Evolutionary conservation across 2,888 invertebrate species (phyloP).

Genomic region (Dione juno): DNA sequence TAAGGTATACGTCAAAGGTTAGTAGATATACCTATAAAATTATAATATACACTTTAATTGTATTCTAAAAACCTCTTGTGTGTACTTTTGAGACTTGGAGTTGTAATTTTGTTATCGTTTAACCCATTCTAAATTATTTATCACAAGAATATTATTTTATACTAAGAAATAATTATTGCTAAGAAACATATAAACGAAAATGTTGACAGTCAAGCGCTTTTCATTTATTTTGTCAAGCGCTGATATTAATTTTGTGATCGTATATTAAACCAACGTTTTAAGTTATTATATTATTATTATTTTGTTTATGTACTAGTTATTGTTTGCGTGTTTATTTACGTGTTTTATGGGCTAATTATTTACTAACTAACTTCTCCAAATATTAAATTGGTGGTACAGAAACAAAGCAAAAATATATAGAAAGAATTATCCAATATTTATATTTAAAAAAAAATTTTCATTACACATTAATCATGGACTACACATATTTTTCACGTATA

Average conservation of each 20-base stretch:
- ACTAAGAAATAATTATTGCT: conserved; percentile 15
- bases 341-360: no score
- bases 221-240: conserved; percentile 21
- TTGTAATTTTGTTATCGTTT: neutral
- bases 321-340: neutral
- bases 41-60: neutral
- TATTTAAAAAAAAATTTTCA: no score
- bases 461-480: no score
- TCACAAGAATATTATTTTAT: conserved; percentile 8
- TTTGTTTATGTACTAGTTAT: neutral
- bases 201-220: conserved; percentile 14
- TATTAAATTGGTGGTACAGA: no score
- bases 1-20: neutral
- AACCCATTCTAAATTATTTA: conserved; percentile 13
- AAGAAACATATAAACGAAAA: conserved; percentile 12
- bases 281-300: neutral
- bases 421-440: no score
- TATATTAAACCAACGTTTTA: conserved; percentile 1
- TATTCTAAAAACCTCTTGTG: neutral
- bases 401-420: no score
- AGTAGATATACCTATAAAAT: neutral
- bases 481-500: no score
- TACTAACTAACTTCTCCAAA: no score
- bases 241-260: conserved; percentile 26
- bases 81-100: neutral